Percentiles rank a stretch among this genome's conserved stretches.
Conservation (phyloP, 2,888 invertebrate genomes). For the Himalopsyche japonica region DNA sequence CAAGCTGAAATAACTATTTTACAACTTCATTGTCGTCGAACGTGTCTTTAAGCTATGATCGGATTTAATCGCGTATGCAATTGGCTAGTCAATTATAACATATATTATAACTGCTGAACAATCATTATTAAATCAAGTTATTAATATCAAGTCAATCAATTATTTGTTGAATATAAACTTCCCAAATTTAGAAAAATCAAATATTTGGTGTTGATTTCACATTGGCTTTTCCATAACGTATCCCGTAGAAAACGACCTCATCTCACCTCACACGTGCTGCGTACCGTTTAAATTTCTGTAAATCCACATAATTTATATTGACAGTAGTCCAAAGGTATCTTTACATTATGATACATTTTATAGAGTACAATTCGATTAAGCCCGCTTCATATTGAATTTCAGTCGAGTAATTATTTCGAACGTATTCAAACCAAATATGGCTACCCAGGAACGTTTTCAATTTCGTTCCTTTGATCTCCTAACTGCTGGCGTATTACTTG, state of each 20-base stretch:
- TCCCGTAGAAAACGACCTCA: not conserved
- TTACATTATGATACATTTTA: not conserved
- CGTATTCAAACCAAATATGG: not conserved
- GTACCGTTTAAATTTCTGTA: not conserved
- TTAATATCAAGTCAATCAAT: no score
- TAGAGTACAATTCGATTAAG: not conserved
- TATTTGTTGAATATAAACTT: no score
- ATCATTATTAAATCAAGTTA: no score
- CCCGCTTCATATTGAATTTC: not conserved
- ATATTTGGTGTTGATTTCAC: not conserved
- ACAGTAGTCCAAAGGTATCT: not conserved
- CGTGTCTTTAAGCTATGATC: no score
- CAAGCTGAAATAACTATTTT: no score
- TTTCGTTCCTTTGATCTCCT: slow-evolving; percentile 7
- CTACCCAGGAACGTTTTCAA: slow-evolving; percentile 9
- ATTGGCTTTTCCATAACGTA: no score
- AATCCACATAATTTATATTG: not conserved
- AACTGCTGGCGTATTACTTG: not conserved
- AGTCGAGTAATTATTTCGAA: not conserved
- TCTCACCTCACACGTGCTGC: not conserved
- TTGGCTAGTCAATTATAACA: no score
- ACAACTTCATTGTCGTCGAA: no score
- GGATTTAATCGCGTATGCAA: no score
- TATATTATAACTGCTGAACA: no score
- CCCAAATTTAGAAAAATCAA: no score